These are phyloP conservation scores for Tyrannus savana DNA, from an alignment of 2,113 vertebrate genomes.

Conservation along the genomic window DNA sequence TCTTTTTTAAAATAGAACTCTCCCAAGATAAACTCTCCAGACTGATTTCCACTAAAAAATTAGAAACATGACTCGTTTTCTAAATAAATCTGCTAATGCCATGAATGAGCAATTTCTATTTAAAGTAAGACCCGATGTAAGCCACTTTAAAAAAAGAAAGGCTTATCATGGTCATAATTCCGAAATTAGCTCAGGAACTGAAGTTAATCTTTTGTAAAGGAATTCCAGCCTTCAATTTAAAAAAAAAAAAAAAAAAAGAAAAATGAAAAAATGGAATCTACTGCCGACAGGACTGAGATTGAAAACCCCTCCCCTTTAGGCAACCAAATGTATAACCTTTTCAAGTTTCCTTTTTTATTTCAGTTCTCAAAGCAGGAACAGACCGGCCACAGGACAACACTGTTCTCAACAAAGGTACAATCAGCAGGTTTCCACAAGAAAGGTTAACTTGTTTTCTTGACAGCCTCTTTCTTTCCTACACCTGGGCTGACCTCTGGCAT, in stretches of 20 bases:
- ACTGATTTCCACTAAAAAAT: neutral
- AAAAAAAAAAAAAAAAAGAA: neutral
- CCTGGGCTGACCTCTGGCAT: slow-evolving; percentile 2
- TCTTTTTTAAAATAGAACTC: neutral
- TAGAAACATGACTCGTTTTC: neutral
- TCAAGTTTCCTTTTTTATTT: slow-evolving; percentile 11
- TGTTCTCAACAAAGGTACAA: slow-evolving; percentile 20
- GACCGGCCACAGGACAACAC: neutral
- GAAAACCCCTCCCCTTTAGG: neutral
- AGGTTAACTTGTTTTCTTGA: slow-evolving; percentile 44
- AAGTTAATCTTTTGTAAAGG: neutral
- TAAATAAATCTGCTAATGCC: neutral
- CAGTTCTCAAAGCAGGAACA: neutral
- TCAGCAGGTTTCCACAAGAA: slow-evolving; percentile 21
- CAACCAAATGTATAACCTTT: neutral
- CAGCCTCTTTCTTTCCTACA: slow-evolving; percentile 1
- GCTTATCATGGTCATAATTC: neutral
- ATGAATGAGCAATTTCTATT: neutral
- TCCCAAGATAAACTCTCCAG: neutral
- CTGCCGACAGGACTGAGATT: neutral
- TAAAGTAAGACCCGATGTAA: neutral
- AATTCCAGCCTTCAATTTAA: neutral
- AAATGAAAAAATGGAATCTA: neutral
- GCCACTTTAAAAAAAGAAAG: neutral
- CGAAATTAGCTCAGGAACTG: neutral